Evolutionary conservation across 2,888 invertebrate species (phyloP).

Genomic region (Hoplodrina blanda): DNA sequence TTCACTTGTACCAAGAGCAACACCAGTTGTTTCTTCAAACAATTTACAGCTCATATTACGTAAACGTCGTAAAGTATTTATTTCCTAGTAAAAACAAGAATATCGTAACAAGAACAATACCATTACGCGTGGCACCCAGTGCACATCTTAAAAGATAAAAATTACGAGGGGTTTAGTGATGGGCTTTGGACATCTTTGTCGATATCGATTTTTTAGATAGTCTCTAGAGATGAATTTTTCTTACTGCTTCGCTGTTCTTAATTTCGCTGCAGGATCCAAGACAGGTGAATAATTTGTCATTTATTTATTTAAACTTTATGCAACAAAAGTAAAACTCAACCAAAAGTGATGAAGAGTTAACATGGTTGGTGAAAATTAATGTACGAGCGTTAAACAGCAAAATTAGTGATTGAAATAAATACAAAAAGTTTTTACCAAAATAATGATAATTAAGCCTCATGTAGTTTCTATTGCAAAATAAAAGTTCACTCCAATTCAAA

Average conservation of each 20-base stretch:
- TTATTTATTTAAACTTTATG: no score
- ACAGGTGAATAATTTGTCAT: no score
- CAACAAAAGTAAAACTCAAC: no score
- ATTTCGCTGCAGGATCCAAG: no score
- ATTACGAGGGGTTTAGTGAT: slow-evolving; percentile 59
- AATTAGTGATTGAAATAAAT: no score
- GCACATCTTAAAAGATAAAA: slow-evolving; percentile 70
- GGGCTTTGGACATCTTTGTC: slow-evolving; percentile 24
- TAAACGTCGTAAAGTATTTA: slow-evolving; percentile 77
- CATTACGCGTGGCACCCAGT: slow-evolving; percentile 66
- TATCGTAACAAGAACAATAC: slow-evolving; percentile 74
- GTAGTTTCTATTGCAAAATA: no score
- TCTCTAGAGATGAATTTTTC: not conserved
- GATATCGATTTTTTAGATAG: slow-evolving; percentile 24
- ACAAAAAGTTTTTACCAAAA: no score
- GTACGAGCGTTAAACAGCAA: no score
- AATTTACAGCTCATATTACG: slow-evolving; percentile 65
- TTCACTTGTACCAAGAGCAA: slow-evolving; percentile 29
- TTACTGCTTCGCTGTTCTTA: no score
- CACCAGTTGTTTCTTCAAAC: slow-evolving; percentile 22
- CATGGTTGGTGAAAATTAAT: no score
- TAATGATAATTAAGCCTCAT: not conserved
- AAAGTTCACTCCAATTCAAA: no score
- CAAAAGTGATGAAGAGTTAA: no score
- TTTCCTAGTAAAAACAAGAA: slow-evolving; percentile 74